phyloP scores from a whole-genome alignment of 2,113 vertebrate genomes.

The Dascyllus trimaculatus region DNA sequence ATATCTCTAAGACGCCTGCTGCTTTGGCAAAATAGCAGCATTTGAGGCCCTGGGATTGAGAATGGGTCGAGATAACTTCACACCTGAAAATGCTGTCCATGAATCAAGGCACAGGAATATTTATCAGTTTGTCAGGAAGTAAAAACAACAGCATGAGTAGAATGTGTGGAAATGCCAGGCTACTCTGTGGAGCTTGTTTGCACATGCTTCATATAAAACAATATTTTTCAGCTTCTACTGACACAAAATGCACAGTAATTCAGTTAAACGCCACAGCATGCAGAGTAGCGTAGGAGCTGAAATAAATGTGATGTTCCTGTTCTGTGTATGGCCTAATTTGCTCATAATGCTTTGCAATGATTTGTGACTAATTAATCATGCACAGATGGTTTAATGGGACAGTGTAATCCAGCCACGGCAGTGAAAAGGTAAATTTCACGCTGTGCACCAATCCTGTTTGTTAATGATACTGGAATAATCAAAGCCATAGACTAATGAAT shows the following conservation, averaged over 20 bases:
- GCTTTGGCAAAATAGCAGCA: too few relatives aligned
- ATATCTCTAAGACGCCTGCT: too few relatives aligned
- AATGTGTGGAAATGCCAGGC: neutral
- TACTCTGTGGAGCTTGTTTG: neutral
- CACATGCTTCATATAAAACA: neutral
- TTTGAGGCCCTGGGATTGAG: too few relatives aligned
- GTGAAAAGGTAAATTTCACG: slow-evolving; percentile 77
- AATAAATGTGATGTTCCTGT: slow-evolving; percentile 27
- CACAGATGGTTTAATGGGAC: slow-evolving; percentile 67
- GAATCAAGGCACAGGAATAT: too few relatives aligned
- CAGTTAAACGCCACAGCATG: slow-evolving; percentile 12
- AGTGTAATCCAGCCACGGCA: slow-evolving; percentile 63
- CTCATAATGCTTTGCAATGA: slow-evolving; percentile 44
- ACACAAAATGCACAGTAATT: neutral
- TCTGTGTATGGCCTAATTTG: slow-evolving; percentile 47
- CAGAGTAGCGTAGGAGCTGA: slow-evolving; percentile 2
- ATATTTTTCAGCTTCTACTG: slow-evolving; percentile 4
- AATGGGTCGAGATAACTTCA: too few relatives aligned
- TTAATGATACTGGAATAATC: slow-evolving; percentile 49
- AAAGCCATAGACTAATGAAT: slow-evolving; percentile 62
- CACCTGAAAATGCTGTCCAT: too few relatives aligned
- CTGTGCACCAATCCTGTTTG: slow-evolving; percentile 60
- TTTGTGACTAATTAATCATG: slow-evolving; percentile 74
- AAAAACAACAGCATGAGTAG: neutral
- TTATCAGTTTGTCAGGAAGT: too few relatives aligned